Percentiles rank a stretch among this genome's conserved stretches.
Evolutionary conservation across 2,888 invertebrate genomes (phyloP).

Genomic region (Amblyjoppa fuscipennis): DNA sequence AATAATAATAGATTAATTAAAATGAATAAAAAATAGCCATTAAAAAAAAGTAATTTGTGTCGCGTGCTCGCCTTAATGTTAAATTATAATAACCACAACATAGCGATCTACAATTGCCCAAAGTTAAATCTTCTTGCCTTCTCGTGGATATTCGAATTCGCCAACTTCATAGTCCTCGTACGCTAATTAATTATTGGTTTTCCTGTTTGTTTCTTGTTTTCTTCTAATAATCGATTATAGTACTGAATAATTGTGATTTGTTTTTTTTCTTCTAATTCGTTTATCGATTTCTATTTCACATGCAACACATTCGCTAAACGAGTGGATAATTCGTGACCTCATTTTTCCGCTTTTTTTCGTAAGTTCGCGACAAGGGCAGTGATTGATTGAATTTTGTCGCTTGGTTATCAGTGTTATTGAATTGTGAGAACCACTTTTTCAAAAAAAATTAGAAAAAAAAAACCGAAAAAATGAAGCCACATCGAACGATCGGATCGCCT

Average conservation of each 20-base stretch:
- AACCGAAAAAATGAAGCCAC: slow-evolving; percentile 19
- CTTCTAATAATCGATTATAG: slow-evolving; percentile 65
- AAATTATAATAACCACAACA: slow-evolving; percentile 3
- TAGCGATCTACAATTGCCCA: slow-evolving; percentile 56
- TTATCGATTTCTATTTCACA: slow-evolving; percentile 65
- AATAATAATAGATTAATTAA: not conserved
- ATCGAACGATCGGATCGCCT: slow-evolving; percentile 45
- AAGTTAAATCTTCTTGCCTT: slow-evolving; percentile 16
- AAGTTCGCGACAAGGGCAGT: slow-evolving; percentile 26
- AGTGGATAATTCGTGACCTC: slow-evolving; percentile 62
- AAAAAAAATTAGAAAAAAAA: slow-evolving; percentile 4
- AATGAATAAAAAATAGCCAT: not conserved
- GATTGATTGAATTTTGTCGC: slow-evolving; percentile 9
- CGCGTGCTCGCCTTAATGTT: not conserved
- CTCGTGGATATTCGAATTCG: slow-evolving; percentile 3
- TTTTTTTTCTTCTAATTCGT: slow-evolving; percentile 49
- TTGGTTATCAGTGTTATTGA: not conserved
- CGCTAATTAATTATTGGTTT: slow-evolving; percentile 50
- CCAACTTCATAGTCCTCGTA: slow-evolving; percentile 49
- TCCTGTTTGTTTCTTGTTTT: slow-evolving; percentile 10
- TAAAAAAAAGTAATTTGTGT: too few species aligned
- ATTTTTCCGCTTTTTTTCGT: slow-evolving; percentile 51
- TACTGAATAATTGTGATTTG: slow-evolving; percentile 64
- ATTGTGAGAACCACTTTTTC: slow-evolving; percentile 30
- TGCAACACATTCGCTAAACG: slow-evolving; percentile 67